phyloP scores from a whole-genome alignment of 1,140 invertebrate species.

The Thaumetopoea pityocampa region DNA sequence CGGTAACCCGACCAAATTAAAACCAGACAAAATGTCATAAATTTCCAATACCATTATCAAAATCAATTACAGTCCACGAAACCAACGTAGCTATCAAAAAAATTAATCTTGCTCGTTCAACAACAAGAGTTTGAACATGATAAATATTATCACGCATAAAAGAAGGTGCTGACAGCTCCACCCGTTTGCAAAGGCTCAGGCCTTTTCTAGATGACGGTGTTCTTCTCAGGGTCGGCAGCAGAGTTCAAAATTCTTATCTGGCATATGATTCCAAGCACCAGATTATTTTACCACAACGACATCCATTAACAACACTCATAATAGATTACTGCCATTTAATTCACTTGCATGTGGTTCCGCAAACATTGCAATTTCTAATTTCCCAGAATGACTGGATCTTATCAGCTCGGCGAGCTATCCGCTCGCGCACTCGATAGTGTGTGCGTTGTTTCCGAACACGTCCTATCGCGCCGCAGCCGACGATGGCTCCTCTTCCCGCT shows the following conservation, averaged over 20 bases:
- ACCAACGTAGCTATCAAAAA: no score
- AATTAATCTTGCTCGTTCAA: no score
- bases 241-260: conserved; percentile 1
- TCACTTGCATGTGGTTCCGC: conserved; percentile 8
- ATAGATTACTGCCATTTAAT: conserved; percentile 6
- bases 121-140: no score
- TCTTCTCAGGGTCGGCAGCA: conserved; percentile 11
- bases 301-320: conserved; percentile 4
- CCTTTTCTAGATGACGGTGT: no score
- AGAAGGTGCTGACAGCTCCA: no score
- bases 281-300: conserved; percentile 6
- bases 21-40: no score
- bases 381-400: conserved; percentile 11
- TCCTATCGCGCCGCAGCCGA: background rate
- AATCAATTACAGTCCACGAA: no score
- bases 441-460: conserved; percentile 2
- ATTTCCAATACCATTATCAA: no score
- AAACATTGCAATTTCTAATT: conserved; percentile 8
- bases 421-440: background rate
- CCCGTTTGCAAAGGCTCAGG: no score
- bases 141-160: no score
- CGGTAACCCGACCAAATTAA: no score
- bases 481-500: conserved; percentile 50
- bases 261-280: conserved; percentile 8
- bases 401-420: conserved; percentile 2